phyloP scores from a whole-genome alignment of 2,797 vertebrate species.

The Capromys pilorides region DNA sequence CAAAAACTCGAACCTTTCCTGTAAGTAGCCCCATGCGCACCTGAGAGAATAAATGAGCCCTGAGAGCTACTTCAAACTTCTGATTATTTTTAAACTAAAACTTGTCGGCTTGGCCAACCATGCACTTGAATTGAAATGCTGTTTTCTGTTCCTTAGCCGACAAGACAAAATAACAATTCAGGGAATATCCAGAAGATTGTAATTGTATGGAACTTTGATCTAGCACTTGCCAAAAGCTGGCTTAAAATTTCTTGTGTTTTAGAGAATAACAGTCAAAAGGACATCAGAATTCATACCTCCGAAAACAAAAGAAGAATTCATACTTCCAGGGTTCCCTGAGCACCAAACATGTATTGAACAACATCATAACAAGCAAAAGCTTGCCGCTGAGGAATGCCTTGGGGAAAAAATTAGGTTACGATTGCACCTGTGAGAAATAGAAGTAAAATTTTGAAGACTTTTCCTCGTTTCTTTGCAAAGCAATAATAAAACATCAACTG shows the following conservation, averaged over 20 bases:
- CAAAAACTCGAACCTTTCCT: neutral
- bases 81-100: neutral
- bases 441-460: neutral
- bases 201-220: slow-evolving; percentile 30
- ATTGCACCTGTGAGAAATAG: neutral
- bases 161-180: slow-evolving; percentile 41
- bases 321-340: slow-evolving; percentile 9
- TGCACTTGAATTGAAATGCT: neutral
- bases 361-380: slow-evolving; percentile 5
- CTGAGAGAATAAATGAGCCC: neutral
- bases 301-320: neutral
- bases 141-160: slow-evolving; percentile 15
- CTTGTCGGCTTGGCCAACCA: neutral
- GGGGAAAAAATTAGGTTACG: neutral
- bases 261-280: slow-evolving; percentile 51
- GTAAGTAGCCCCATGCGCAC: neutral
- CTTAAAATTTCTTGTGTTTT: slow-evolving; percentile 50
- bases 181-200: slow-evolving; percentile 47
- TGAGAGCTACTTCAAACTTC: neutral
- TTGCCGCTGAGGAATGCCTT: neutral
- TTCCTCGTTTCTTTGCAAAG: neutral
- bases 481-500: neutral
- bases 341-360: neutral
- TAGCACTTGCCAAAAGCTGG: slow-evolving; percentile 42
- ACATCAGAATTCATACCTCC: slow-evolving; percentile 48